Conservation (phyloP, 2,888 invertebrate genomes). For the Craniophora ligustri region DNA sequence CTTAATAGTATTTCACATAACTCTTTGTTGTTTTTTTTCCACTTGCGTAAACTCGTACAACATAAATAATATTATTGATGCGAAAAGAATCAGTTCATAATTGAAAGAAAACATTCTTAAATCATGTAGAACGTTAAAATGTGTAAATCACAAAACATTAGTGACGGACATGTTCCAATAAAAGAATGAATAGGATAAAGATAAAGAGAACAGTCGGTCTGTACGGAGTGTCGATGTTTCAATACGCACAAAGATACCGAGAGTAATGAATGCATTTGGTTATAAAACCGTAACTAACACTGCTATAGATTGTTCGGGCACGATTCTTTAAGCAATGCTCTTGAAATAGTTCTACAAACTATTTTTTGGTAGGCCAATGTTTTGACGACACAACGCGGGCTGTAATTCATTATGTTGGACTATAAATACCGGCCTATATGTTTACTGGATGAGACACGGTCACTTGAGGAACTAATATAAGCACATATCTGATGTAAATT, state of each 20-base stretch:
- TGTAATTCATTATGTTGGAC: neutral
- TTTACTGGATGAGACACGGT: no score
- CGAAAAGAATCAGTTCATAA: constrained; percentile 3
- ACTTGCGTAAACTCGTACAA: neutral
- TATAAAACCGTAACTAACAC: constrained; percentile 40
- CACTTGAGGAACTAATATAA: no score
- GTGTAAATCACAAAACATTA: constrained; percentile 32
- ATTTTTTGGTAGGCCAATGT: neutral
- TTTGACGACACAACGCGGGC: neutral
- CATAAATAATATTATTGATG: neutral
- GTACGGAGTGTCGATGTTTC: constrained; percentile 11
- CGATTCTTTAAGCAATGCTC: constrained; percentile 21
- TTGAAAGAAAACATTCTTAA: neutral
- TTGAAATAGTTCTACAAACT: constrained; percentile 1
- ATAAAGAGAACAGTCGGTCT: constrained; percentile 6
- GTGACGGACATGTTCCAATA: constrained; percentile 32
- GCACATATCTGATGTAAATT: no score
- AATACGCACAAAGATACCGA: constrained; percentile 14
- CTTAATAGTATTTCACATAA: no score
- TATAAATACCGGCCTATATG: no score
- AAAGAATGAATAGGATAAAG: constrained; percentile 13
- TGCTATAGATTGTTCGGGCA: constrained; percentile 30
- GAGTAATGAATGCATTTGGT: constrained; percentile 30
- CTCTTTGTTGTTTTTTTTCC: neutral
- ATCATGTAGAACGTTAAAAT: constrained; percentile 12